Evolutionary conservation across 2,797 vertebrate species (phyloP).

Genomic region (Phalloptychus januarius): DNA sequence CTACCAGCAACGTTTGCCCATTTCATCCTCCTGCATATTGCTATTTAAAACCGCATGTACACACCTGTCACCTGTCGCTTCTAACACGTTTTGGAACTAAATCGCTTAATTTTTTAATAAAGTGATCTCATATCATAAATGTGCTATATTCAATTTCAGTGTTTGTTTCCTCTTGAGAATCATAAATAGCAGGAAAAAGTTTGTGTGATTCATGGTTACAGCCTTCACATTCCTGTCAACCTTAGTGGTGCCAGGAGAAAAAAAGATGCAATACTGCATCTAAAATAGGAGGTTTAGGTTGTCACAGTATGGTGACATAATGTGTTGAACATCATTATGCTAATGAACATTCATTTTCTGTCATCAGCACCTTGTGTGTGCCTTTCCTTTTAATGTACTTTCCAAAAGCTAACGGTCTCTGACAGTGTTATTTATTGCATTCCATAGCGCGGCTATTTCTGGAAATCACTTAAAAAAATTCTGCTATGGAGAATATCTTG

Average conservation of each 20-base stretch:
- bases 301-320: constrained; percentile 62
- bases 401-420: constrained; percentile 59
- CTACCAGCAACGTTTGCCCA: neutral
- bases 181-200: constrained; percentile 64
- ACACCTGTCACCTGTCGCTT: constrained; percentile 36
- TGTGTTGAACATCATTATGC: constrained; percentile 59
- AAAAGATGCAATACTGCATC: constrained; percentile 29
- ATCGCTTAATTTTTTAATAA: constrained; percentile 54
- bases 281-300: constrained; percentile 50
- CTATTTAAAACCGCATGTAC: constrained; percentile 39
- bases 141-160: constrained; percentile 43
- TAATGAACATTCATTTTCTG: constrained; percentile 63
- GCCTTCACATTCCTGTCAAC: constrained; percentile 26
- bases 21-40: constrained; percentile 13
- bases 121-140: constrained; percentile 36
- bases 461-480: constrained; percentile 59
- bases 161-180: constrained; percentile 35
- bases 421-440: constrained; percentile 73
- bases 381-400: constrained; percentile 63
- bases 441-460: constrained; percentile 69
- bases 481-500: constrained; percentile 49
- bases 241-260: constrained; percentile 27
- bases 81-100: constrained; percentile 39
- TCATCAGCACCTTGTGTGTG: constrained; percentile 51
- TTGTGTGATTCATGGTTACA: constrained; percentile 29